Conservation (phyloP, 1,140 invertebrate species). For the Drosophila navojoa region DNA sequence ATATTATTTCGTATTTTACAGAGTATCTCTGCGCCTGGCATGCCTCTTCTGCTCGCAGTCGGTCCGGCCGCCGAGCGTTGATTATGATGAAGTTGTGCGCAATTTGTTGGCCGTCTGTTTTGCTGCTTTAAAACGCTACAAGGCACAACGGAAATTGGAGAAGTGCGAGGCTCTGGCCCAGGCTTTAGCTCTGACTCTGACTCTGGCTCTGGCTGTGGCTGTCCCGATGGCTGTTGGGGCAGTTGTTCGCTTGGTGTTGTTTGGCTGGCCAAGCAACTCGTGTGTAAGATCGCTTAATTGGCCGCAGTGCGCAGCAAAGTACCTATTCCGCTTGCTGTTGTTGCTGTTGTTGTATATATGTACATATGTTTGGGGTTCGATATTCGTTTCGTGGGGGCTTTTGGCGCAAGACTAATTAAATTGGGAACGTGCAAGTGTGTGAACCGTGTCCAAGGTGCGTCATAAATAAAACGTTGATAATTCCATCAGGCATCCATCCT, state of each 20-base stretch:
- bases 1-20: not conserved
- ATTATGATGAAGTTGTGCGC: conserved; percentile 83
- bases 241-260: conserved; percentile 15
- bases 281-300: conserved; percentile 76
- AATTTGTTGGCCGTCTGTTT: conserved; percentile 82
- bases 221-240: not conserved
- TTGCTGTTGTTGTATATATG: conserved; percentile 5
- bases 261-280: conserved; percentile 15
- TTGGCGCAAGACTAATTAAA: conserved; percentile 75
- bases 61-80: conserved; percentile 55
- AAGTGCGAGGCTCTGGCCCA: conserved; percentile 39
- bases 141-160: conserved; percentile 82
- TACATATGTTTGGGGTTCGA: conserved; percentile 13
- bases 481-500: conserved; percentile 48
- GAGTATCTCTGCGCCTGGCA: conserved; percentile 12
- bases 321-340: conserved; percentile 29
- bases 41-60: conserved; percentile 4
- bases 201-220: not conserved
- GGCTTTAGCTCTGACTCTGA: conserved; percentile 8
- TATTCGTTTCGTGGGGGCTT: conserved; percentile 51
- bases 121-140: conserved; percentile 51
- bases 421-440: conserved; percentile 64
- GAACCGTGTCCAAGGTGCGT: conserved; percentile 30
- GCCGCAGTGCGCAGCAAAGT: conserved; percentile 44
- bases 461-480: conserved; percentile 67